These are phyloP conservation scores for Aphidius ervi DNA, from an alignment of 1,140 invertebrate genomes.

Conservation along the genomic window DNA sequence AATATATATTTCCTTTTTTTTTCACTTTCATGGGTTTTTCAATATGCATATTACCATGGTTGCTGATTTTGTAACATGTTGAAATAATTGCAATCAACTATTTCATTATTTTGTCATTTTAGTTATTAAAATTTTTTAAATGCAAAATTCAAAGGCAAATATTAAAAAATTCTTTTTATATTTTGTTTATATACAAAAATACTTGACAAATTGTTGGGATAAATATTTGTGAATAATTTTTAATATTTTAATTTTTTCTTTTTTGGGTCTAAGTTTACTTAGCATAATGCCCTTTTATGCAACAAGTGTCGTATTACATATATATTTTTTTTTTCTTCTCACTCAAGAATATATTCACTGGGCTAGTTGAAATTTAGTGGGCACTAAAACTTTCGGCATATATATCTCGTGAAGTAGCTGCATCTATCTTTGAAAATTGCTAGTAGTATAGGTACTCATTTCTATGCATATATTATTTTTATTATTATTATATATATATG, in stretches of 20 bases:
- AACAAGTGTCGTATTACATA: constrained; percentile 39
- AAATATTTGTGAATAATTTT: constrained; percentile 1
- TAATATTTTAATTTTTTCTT: background rate
- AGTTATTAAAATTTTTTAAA: no score
- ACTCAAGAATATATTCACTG: constrained; percentile 20
- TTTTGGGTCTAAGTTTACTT: background rate
- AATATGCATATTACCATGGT: no score
- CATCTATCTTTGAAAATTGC: constrained; percentile 43
- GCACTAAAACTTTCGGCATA: constrained; percentile 42
- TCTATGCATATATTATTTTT: background rate
- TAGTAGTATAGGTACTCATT: no score
- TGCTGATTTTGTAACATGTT: no score
- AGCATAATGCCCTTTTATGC: constrained; percentile 23
- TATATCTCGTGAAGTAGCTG: constrained; percentile 43
- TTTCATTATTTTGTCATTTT: no score
- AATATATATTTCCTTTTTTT: constrained; percentile 5
- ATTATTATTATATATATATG: constrained; percentile 11
- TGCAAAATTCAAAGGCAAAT: no score
- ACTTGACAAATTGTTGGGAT: no score
- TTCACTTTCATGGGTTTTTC: background rate
- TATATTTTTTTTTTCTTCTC: constrained; percentile 34
- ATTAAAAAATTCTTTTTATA: no score
- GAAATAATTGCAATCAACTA: no score
- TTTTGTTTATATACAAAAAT: no score
- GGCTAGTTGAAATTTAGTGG: constrained; percentile 43